These are phyloP conservation scores for Myiopsitta monachus DNA, from an alignment of 2,113 vertebrate species.

Conservation along the genomic window DNA sequence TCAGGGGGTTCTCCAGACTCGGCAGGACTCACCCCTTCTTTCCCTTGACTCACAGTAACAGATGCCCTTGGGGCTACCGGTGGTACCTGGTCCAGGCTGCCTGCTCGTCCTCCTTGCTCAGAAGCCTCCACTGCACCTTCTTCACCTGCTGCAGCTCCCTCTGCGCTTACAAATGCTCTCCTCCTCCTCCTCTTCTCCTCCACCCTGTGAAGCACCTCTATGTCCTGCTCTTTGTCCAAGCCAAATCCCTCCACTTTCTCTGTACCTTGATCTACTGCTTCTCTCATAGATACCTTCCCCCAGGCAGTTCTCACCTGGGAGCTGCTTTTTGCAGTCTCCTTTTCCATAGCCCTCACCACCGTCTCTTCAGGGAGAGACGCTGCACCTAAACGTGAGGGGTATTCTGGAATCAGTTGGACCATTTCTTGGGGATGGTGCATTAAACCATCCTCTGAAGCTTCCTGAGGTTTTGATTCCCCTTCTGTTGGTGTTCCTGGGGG, in stretches of 20 bases:
- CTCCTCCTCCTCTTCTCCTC: background rate
- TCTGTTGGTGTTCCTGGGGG: rapidly evolving
- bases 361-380: background rate
- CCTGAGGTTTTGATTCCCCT: background rate
- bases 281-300: background rate
- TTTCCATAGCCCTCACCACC: background rate
- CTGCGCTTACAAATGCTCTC: background rate
- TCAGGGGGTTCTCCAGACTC: background rate
- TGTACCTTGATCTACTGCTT: background rate
- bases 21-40: background rate
- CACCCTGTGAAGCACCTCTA: rapidly evolving
- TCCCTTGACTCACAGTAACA: background rate
- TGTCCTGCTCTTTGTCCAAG: background rate
- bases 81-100: background rate
- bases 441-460: background rate
- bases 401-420: background rate
- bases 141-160: background rate
- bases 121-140: background rate
- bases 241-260: background rate
- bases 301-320: background rate
- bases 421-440: background rate
- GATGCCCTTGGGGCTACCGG: background rate
- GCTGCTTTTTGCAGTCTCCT: background rate
- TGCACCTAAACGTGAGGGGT: background rate
- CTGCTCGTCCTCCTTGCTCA: background rate